Conservation (phyloP, 2,113 vertebrate species). For the Porphyrio hochstetteri region DNA sequence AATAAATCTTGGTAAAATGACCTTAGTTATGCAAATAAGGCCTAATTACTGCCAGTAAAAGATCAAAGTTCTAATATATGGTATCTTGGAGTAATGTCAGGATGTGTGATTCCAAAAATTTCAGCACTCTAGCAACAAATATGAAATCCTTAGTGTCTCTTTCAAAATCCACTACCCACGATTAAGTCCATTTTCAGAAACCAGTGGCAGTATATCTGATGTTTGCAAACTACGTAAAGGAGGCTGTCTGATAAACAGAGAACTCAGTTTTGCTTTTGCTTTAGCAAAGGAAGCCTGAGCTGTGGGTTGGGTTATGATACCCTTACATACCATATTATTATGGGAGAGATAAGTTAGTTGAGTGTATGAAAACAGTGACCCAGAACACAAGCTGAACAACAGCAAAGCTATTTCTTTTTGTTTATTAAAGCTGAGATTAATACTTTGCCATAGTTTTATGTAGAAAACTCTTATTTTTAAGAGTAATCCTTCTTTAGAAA, state of each 20-base stretch:
- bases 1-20: slow-evolving; percentile 16
- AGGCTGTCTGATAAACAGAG: background rate
- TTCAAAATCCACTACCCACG: background rate
- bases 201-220: background rate
- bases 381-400: background rate
- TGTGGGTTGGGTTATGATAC: background rate
- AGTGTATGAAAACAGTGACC: background rate
- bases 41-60: slow-evolving; percentile 40
- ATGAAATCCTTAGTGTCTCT: slow-evolving; percentile 13
- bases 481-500: background rate
- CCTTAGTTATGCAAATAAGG: slow-evolving; percentile 43
- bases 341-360: background rate
- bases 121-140: slow-evolving; percentile 7
- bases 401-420: background rate
- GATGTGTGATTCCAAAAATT: slow-evolving; percentile 39
- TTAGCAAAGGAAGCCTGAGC: background rate
- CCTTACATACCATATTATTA: background rate
- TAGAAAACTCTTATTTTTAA: background rate
- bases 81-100: slow-evolving; percentile 9
- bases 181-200: background rate
- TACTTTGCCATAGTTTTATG: background rate
- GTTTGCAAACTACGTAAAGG: background rate
- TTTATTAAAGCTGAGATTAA: background rate
- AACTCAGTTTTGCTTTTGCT: background rate
- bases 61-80: slow-evolving; percentile 36